Evolutionary conservation across 2,888 invertebrate species (phyloP).

Genomic region (Chrysomela aeneicollis): DNA sequence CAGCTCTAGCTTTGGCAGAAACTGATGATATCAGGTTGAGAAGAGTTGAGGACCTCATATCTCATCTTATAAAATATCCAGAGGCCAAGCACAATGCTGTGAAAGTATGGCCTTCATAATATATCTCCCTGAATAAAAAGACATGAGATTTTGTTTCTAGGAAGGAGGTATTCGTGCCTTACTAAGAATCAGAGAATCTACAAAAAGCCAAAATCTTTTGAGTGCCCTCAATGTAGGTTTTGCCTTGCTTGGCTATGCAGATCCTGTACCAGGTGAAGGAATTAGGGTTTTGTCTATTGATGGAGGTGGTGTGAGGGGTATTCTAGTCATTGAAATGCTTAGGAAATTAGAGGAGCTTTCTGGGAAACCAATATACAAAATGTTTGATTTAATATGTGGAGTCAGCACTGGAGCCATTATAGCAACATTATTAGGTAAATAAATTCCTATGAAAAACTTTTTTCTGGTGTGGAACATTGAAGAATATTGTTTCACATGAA

Average conservation of each 20-base stretch:
- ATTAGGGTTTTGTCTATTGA: constrained; percentile 86
- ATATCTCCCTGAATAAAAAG: background rate
- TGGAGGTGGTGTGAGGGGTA: constrained; percentile 90
- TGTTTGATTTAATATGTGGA: constrained; percentile 89
- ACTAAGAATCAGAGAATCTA: constrained; percentile 64
- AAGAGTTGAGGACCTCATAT: constrained; percentile 74
- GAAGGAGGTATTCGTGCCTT: constrained; percentile 75
- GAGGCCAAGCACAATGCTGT: constrained; percentile 77
- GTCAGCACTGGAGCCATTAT: constrained; percentile 86
- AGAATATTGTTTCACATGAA: no score
- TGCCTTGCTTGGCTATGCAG: constrained; percentile 75
- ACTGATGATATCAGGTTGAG: constrained; percentile 66
- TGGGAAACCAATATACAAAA: constrained; percentile 72
- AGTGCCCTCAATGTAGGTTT: constrained; percentile 65
- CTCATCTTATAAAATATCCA: constrained; percentile 77
- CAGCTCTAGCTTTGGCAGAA: constrained; percentile 68
- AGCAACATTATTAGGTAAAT: constrained; percentile 66
- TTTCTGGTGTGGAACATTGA: no score
- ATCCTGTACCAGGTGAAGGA: constrained; percentile 75
- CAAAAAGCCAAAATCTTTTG: constrained; percentile 54
- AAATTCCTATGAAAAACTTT: background rate
- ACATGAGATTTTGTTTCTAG: constrained; percentile 58
- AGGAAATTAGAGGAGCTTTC: constrained; percentile 78
- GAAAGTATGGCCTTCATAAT: constrained; percentile 64
- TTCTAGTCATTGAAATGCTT: constrained; percentile 84